Conservation (phyloP, 2,888 invertebrate species). For the Lamellibrachia columna region DNA sequence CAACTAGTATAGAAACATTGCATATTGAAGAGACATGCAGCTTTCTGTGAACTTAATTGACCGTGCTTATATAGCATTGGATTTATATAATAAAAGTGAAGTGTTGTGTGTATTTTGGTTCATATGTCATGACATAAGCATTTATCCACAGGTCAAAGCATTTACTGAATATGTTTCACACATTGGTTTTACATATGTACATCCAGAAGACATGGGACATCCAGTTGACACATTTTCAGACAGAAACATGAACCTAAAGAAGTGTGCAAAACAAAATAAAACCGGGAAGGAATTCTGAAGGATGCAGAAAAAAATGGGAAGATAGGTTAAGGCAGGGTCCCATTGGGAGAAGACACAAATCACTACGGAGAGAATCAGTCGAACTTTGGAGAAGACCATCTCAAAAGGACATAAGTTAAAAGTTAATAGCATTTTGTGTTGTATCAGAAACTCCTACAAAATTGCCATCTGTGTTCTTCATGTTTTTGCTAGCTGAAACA, state of each 20-base stretch:
- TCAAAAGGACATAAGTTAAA: not conserved
- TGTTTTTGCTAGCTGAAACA: not conserved
- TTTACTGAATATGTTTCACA: not conserved
- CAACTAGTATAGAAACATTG: not conserved
- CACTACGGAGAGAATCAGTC: not conserved
- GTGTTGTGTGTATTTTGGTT: not conserved
- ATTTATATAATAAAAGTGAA: not conserved
- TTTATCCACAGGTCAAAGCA: not conserved
- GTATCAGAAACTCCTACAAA: not conserved
- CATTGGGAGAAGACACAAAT: not conserved
- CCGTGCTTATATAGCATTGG: not conserved
- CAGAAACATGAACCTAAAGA: not conserved
- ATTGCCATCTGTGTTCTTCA: not conserved
- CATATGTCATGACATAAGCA: not conserved
- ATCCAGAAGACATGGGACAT: not conserved
- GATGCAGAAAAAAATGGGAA: not conserved
- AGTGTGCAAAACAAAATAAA: not conserved
- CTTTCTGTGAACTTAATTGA: not conserved
- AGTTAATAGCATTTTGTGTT: not conserved
- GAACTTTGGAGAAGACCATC: not conserved
- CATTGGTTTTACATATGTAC: not conserved
- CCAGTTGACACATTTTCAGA: not conserved
- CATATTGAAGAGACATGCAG: not conserved
- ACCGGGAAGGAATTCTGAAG: not conserved
- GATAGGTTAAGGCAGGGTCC: not conserved